A percentile compares a stretch with the other conserved stretches of the same genome.
These are phyloP conservation scores for Panurus biarmicus DNA, from an alignment of 2,113 vertebrate genomes.

Conservation along the genomic window DNA sequence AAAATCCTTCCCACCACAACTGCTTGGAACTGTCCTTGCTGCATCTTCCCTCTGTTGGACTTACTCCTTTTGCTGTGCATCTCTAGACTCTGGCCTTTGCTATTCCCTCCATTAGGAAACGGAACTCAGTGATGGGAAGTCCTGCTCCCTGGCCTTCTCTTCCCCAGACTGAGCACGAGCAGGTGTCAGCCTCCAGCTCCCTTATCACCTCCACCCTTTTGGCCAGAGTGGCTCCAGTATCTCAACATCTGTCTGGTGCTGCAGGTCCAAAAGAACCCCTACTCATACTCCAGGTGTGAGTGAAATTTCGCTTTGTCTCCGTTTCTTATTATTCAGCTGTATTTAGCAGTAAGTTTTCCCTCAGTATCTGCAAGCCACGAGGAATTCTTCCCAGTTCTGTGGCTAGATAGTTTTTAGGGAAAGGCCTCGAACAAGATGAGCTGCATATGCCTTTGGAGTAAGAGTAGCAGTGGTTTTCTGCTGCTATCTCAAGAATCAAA, in stretches of 20 bases:
- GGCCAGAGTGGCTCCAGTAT: neutral
- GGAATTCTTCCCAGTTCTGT: neutral
- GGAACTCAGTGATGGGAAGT: neutral
- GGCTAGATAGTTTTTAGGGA: neutral
- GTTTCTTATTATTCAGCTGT: neutral
- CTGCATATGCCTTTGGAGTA: neutral
- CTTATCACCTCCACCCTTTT: neutral
- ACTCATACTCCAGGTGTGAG: neutral
- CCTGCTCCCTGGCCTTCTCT: neutral
- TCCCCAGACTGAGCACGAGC: neutral
- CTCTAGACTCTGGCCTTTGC: neutral
- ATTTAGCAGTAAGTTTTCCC: neutral
- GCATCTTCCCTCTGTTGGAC: neutral
- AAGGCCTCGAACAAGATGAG: neutral
- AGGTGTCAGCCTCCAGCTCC: neutral
- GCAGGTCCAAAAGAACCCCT: neutral
- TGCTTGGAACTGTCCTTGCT: neutral
- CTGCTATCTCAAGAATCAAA: neutral
- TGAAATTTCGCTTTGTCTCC: neutral
- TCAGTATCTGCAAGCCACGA: neutral
- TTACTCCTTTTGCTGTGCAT: neutral
- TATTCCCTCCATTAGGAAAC: neutral
- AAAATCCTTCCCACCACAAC: neutral
- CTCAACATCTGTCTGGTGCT: neutral
- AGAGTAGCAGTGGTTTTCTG: neutral